These are phyloP conservation scores for Micropoecilia bifurca DNA, from an alignment of 2,797 vertebrate species.

Conservation along the genomic window DNA sequence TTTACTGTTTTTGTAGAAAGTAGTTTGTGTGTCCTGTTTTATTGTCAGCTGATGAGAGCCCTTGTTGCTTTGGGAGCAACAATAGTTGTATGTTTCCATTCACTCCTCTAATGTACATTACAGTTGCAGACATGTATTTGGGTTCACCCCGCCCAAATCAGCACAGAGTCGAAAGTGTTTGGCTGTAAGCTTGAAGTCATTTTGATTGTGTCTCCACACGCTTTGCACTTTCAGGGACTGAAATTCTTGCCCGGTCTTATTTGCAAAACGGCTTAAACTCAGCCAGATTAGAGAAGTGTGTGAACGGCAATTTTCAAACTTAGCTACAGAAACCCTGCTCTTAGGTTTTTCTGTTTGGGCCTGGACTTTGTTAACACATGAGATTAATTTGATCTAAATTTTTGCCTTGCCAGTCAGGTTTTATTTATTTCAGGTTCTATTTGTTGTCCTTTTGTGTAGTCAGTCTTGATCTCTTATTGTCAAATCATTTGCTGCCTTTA, in stretches of 20 bases:
- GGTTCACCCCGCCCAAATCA: not conserved
- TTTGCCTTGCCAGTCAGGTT: not conserved
- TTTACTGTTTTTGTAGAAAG: slow-evolving; percentile 61
- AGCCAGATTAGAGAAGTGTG: not conserved
- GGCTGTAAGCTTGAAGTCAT: not conserved
- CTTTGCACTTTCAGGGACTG: not conserved
- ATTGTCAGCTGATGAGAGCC: slow-evolving; percentile 30
- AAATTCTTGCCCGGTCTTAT: not conserved
- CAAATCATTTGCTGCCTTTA: not conserved
- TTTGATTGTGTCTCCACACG: not conserved
- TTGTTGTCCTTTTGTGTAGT: not conserved
- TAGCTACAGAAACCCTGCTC: not conserved
- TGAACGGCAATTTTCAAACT: not conserved
- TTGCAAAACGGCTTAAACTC: slow-evolving; percentile 3
- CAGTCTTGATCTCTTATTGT: not conserved
- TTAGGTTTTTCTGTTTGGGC: not conserved
- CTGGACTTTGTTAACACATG: not conserved
- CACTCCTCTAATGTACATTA: slow-evolving; percentile 5
- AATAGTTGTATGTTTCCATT: slow-evolving; percentile 41
- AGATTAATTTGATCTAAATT: not conserved
- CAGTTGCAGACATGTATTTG: not conserved
- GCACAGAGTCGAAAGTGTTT: not conserved
- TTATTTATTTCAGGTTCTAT: not conserved
- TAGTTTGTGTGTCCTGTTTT: slow-evolving; percentile 42
- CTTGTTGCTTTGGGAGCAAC: not conserved